Conservation (phyloP, 2,888 invertebrate genomes). For the Epiblema foenella region DNA sequence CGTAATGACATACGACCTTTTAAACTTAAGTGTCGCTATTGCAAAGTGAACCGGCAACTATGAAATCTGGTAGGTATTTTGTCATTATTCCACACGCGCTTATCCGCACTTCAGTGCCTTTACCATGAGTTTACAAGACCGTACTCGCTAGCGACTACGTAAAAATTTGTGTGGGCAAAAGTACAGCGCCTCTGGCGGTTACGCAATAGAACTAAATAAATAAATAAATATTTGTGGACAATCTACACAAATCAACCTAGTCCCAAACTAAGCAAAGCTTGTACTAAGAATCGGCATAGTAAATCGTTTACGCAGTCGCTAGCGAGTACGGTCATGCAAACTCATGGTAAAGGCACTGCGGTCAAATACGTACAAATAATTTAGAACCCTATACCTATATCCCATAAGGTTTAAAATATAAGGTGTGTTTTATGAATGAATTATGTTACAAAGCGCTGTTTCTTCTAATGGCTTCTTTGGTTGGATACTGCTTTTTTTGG, state of each 20-base stretch:
- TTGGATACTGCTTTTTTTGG: not conserved
- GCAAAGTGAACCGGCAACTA: conserved; percentile 11
- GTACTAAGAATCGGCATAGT: too few species aligned
- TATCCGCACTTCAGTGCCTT: conserved; percentile 22
- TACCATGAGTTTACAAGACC: too few species aligned
- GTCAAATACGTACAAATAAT: not conserved
- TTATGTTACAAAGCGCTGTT: conserved; percentile 24
- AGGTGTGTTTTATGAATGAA: conserved; percentile 22
- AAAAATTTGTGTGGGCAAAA: too few species aligned
- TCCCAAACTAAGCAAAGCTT: too few species aligned
- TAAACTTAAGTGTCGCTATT: not conserved
- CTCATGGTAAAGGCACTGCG: too few species aligned
- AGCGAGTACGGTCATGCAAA: too few species aligned
- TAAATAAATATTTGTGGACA: too few species aligned
- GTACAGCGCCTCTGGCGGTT: too few species aligned
- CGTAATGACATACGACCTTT: not conserved
- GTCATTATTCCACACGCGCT: conserved; percentile 13
- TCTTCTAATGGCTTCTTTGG: conserved; percentile 10
- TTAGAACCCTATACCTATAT: not conserved
- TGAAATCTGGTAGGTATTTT: conserved; percentile 35
- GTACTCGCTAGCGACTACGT: too few species aligned
- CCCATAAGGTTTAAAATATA: not conserved
- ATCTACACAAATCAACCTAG: too few species aligned
- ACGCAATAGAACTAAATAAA: too few species aligned
- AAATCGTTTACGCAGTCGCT: too few species aligned